Evolutionary conservation across 2,888 invertebrate genomes (phyloP).

Genomic region (Baccha elongata): DNA sequence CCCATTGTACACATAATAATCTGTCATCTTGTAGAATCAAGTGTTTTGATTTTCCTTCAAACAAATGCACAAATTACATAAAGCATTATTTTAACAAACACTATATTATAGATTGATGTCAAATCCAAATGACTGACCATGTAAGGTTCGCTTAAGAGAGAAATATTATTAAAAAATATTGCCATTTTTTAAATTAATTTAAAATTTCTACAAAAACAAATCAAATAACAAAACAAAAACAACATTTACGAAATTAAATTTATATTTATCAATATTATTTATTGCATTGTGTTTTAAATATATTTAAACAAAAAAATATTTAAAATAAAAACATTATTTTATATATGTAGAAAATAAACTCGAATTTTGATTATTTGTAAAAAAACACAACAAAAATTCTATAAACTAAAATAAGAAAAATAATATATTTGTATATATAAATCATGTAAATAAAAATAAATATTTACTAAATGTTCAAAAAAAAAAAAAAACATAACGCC

Average conservation of each 20-base stretch:
- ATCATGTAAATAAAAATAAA: slow-evolving; percentile 67
- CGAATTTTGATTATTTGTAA: slow-evolving; percentile 66
- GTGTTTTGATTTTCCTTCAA: too few relatives aligned
- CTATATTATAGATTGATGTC: too few relatives aligned
- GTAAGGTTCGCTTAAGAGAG: too few relatives aligned
- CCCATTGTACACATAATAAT: too few relatives aligned
- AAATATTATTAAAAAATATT: too few relatives aligned
- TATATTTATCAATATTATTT: slow-evolving; percentile 69
- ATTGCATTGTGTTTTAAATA: slow-evolving; percentile 69
- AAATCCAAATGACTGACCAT: too few relatives aligned
- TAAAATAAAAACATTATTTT: slow-evolving; percentile 43
- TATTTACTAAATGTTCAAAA: slow-evolving; percentile 60
- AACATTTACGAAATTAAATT: slow-evolving; percentile 40
- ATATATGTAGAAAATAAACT: slow-evolving; percentile 36
- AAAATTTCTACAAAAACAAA: background rate
- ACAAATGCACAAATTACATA: too few relatives aligned
- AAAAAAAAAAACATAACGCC: slow-evolving; percentile 58
- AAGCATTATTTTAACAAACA: too few relatives aligned
- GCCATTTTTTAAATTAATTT: too few relatives aligned
- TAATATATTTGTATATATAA: slow-evolving; percentile 16
- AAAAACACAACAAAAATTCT: slow-evolving; percentile 50
- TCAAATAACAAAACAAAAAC: slow-evolving; percentile 14
- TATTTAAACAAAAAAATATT: slow-evolving; percentile 41
- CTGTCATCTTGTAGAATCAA: too few relatives aligned
- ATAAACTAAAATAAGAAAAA: slow-evolving; percentile 45